Base-by-base conservation (phyloP, 2,888 invertebrate species). In the Amphipoea lucens region DNA sequence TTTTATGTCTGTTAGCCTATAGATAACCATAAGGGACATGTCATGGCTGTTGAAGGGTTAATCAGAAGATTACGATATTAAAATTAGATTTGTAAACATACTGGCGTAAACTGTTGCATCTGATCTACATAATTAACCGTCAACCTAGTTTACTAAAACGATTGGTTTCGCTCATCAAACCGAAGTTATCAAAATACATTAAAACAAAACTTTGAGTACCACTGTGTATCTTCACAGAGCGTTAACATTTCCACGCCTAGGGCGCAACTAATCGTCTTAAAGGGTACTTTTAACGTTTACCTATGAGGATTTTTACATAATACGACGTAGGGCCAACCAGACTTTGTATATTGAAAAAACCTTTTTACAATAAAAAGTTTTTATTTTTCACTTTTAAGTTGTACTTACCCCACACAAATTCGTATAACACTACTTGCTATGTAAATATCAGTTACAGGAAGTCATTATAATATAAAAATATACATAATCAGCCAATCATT, bases 171-270 rank as follows among this genome's bases (percentile, higher is more conserved):
- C 4, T 63, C 9, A 29, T 17, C 17, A 45, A n/a, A 29, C 68
- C 17, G 45, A 62, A 6, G 29, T 62, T 60, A 60, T 57, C 0
- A 57, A 23, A 51, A 45, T 60, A n/a, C 77, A 77, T 40, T 36
- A 48, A 1, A 54, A 0, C 23, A 5, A 80, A 90, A 90, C 87
- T 90, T 94, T 93, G 87, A 92, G 90, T 86, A 88, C 20, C 92
- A 29, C 67, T 87, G 90, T 70, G 67, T 45, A 69, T 78, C 78
- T 82, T 89, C 88, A 81, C 83, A 79, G 87, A 88, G 84, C 88
- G 87, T 86, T 91, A 89, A 87, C 90, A 89, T 90, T 92, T 92
- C 91, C 90, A 90, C 88, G 92, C 92, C 91, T 88, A 84, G 87
- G 90, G 92, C 90, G 75, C 86, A 79, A 81, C 77, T 87, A 79